Conservation (phyloP, 64 coral and sea anemone genomes). For the Catalaphyllia jardinei region DNA sequence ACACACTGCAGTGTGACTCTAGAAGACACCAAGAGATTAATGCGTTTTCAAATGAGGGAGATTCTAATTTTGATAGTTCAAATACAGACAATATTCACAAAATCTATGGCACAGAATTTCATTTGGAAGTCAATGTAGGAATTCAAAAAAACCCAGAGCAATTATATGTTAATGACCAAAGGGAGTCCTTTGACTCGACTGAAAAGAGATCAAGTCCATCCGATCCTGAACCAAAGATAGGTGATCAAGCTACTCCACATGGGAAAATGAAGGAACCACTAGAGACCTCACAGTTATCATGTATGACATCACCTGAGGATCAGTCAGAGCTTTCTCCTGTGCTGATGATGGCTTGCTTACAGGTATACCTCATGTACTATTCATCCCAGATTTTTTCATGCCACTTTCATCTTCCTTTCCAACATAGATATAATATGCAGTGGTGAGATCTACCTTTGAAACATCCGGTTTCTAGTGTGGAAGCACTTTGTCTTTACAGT, state of each 20-base stretch:
- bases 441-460: too few relatives aligned
- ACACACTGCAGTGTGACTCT: too few relatives aligned
- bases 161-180: not conserved
- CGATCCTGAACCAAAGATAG: conserved; percentile 49
- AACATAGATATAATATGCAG: too few relatives aligned
- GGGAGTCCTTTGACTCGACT: not conserved
- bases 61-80: not conserved
- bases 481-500: too few relatives aligned
- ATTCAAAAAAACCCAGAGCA: not conserved
- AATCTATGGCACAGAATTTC: not conserved
- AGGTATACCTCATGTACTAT: conserved; percentile 30
- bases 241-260: conserved; percentile 71
- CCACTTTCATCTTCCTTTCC: too few relatives aligned
- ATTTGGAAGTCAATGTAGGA: not conserved
- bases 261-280: conserved; percentile 64
- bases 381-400: too few relatives aligned
- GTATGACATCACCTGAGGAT: not conserved
- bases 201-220: conserved; percentile 1
- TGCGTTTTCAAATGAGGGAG: not conserved
- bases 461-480: too few relatives aligned
- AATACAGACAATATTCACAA: not conserved
- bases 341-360: conserved; percentile 77
- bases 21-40: not conserved
- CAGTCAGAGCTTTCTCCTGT: conserved; percentile 35
- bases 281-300: conserved; percentile 15